These are phyloP conservation scores for Bolinopsis microptera DNA, from an alignment of 37 sponge, comb jelly and placozoan species.

Conservation along the genomic window DNA sequence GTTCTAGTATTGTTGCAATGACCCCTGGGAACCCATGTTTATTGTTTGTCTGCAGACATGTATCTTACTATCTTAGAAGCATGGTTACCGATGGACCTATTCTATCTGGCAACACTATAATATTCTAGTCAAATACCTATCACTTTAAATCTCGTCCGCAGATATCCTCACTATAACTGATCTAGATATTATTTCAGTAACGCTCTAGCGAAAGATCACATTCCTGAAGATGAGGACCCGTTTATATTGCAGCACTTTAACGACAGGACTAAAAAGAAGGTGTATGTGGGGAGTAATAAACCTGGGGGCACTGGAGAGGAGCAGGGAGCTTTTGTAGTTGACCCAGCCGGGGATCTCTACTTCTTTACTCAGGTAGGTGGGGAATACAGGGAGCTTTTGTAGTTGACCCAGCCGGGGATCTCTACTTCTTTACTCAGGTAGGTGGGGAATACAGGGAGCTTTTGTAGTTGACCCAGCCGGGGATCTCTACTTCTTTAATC, in stretches of 20 bases:
- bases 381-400: conserved; percentile 19
- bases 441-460: background rate
- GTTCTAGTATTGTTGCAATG: too few species aligned
- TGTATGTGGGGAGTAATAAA: background rate
- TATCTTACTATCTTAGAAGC: too few species aligned
- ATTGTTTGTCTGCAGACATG: too few species aligned
- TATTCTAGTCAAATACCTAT: too few species aligned
- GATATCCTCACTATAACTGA: too few species aligned
- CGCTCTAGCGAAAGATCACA: conserved; percentile 37
- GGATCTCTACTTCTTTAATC: conserved; percentile 50
- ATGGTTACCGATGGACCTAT: too few species aligned
- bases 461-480: conserved; percentile 58
- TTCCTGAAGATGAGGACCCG: conserved; percentile 47
- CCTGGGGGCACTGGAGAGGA: background rate
- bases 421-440: conserved; percentile 49
- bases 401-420: conserved; percentile 55
- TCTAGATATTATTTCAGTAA: conserved; percentile 65
- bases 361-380: conserved; percentile 61
- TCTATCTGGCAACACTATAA: too few species aligned
- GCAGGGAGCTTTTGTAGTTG: conserved; percentile 25
- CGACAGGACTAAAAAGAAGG: background rate
- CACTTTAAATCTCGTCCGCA: too few species aligned
- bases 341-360: conserved; percentile 53
- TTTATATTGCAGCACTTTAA: conserved; percentile 60
- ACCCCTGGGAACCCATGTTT: too few species aligned